Evolutionary conservation across 1,140 invertebrate species (phyloP).

Genomic region (Glomeris maerens): DNA sequence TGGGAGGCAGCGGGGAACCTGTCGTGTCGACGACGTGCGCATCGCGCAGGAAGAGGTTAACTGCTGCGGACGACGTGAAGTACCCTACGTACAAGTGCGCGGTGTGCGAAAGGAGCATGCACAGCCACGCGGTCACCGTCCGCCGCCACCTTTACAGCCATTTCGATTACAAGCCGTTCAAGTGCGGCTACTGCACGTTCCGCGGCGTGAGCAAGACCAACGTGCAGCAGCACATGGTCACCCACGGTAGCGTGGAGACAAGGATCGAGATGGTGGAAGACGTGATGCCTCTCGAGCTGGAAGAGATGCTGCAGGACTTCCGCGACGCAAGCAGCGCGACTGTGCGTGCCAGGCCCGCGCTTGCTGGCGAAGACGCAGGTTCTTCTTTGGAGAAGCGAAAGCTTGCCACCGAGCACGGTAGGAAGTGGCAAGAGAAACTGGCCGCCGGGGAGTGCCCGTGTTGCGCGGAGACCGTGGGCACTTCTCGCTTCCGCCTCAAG

Average conservation of each 20-base stretch:
- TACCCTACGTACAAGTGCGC: no score
- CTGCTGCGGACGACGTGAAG: no score
- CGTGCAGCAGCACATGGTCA: constrained; percentile 11
- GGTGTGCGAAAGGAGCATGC: constrained; percentile 9
- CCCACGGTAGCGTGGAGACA: constrained; percentile 8
- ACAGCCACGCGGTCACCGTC: constrained; percentile 7
- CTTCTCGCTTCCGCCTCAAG: background rate
- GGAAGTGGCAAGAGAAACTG: constrained; percentile 3
- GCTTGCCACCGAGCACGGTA: constrained; percentile 7
- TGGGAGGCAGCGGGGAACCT: no score
- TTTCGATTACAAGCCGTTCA: constrained; percentile 13
- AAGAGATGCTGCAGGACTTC: constrained; percentile 5
- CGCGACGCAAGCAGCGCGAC: background rate
- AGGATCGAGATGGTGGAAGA: background rate
- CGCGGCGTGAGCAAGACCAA: background rate
- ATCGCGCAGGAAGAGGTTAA: no score
- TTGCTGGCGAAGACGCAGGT: background rate
- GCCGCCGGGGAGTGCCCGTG: constrained; percentile 7
- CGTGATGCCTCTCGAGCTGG: background rate
- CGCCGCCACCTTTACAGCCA: constrained; percentile 13
- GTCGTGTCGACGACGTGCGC: no score
- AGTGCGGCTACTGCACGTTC: constrained; percentile 14
- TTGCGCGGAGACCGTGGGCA: constrained; percentile 1
- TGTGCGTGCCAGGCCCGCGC: background rate
- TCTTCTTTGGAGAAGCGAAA: background rate